Evolutionary conservation across 64 coral and sea anemone genomes (phyloP).

Genomic region (Trachythela sp.): DNA sequence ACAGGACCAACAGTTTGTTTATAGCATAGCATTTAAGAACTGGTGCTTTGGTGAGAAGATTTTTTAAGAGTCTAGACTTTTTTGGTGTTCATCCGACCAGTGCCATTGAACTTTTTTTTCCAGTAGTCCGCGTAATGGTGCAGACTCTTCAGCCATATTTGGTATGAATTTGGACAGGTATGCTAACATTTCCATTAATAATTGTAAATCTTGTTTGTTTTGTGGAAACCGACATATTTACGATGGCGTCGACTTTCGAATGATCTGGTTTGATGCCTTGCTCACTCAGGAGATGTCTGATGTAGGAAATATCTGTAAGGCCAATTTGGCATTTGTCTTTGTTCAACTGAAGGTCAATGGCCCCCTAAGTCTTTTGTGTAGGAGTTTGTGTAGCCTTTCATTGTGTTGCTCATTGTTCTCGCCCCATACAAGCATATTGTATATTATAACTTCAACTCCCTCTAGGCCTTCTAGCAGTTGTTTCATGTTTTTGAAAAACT

Average conservation of each 20-base stretch:
- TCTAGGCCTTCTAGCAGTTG: background rate
- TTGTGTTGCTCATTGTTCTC: background rate
- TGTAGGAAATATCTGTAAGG: background rate
- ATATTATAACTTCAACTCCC: background rate
- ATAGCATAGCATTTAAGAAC: background rate
- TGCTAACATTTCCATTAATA: background rate
- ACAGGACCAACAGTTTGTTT: background rate
- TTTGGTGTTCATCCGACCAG: background rate
- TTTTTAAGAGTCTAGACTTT: slow-evolving; percentile 2
- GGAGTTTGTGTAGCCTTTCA: background rate
- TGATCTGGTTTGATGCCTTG: background rate
- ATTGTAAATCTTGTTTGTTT: background rate
- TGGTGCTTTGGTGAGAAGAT: background rate
- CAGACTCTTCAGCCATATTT: background rate
- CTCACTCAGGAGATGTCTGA: background rate
- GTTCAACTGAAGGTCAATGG: background rate
- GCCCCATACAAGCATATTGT: background rate
- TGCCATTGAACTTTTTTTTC: background rate
- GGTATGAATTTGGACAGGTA: background rate
- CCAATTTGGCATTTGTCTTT: background rate
- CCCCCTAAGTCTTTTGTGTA: background rate
- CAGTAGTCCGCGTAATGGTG: background rate
- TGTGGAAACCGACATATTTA: background rate
- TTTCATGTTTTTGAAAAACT: background rate
- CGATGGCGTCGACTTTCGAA: background rate